A percentile compares a stretch with the other conserved stretches of the same genome.
Conservation (phyloP, 23 tunicate genomes). For the Trididemnum miniatum region DNA sequence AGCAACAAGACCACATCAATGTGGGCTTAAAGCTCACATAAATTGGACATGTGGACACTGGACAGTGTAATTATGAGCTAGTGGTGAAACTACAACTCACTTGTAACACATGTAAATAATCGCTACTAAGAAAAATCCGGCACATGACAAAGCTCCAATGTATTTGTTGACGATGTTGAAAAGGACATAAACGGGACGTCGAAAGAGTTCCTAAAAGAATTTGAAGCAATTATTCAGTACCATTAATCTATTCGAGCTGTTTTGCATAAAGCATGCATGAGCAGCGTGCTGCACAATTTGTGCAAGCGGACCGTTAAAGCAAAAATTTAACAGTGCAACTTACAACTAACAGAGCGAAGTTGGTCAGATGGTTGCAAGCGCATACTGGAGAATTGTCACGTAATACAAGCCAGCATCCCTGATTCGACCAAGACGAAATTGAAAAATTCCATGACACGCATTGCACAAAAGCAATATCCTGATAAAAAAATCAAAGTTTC, state of each 20-base stretch:
- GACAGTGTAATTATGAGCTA: no score
- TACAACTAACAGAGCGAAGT: slow-evolving; percentile 28
- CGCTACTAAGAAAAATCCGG: slow-evolving; percentile 23
- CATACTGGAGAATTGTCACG: background rate
- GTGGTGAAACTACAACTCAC: background rate
- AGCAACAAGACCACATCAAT: no score
- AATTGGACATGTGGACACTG: no score
- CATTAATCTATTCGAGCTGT: no score
- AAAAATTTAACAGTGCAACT: no score
- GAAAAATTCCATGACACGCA: slow-evolving; percentile 33
- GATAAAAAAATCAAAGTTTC: no score
- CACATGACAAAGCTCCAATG: slow-evolving; percentile 26
- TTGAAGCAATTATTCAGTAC: no score
- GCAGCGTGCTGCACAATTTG: no score
- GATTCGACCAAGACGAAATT: slow-evolving; percentile 29
- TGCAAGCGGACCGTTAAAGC: no score
- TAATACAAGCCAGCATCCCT: slow-evolving; percentile 5
- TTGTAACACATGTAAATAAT: slow-evolving; percentile 2
- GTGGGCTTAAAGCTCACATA: no score
- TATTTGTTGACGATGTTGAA: background rate
- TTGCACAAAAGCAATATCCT: slow-evolving; percentile 13
- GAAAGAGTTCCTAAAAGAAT: slow-evolving; percentile 13
- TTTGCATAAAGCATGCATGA: no score
- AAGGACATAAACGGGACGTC: background rate
- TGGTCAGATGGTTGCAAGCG: slow-evolving; percentile 32